Evolutionary conservation across 2,888 invertebrate species (phyloP), one percentile per base, ranked within the genome.

Genomic region (Dicycla oo): DNA sequence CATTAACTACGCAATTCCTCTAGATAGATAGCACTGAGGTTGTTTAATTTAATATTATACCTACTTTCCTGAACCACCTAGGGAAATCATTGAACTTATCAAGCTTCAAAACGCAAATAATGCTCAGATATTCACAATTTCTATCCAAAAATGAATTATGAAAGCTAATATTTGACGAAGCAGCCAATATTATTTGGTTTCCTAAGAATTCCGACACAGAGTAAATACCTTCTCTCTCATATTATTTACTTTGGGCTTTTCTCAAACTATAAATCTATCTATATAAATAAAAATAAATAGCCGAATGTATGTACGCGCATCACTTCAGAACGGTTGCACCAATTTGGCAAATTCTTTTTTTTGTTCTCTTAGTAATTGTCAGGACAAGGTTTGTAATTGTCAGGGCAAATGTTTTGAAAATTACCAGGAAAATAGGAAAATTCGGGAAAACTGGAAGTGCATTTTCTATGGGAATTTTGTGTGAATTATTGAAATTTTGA

Each of bases 91-190:
- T 61, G 34, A 56, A 47, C 20, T 53, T 64, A 53, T 20, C 26
- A 43, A 58, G 4, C 15, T 51, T 62, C 49, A 62, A 62, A 78
- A 58, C 26, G 6, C 34, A 61, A 74, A 80, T 62, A 70, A 38
- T 43, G 15, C 38, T 60, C n/a, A 23, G 23, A 63, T 57, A 70
- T 69, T 80, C 45, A 56, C 47, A 63, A 62, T 60, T 66, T 54
- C 13, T 56, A 49, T 58, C 18, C 45, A 34, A 62, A 58, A 79
- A 58, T 60, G 15, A 51, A 56, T 23, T 40, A 71, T 30, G 20
- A 67, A 64, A 61, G 43, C 43, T 70, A 80, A 80, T 81, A 81
- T 81, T 79, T 71, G 71, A 43, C 65, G 43, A 53, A 75, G 38
- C 67, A 23, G 38, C 34, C 64, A 51, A 75, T 57, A 30, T 75